These are phyloP conservation scores for Eptatretus burgeri DNA, from an alignment of 2,113 vertebrate genomes.

Conservation along the genomic window DNA sequence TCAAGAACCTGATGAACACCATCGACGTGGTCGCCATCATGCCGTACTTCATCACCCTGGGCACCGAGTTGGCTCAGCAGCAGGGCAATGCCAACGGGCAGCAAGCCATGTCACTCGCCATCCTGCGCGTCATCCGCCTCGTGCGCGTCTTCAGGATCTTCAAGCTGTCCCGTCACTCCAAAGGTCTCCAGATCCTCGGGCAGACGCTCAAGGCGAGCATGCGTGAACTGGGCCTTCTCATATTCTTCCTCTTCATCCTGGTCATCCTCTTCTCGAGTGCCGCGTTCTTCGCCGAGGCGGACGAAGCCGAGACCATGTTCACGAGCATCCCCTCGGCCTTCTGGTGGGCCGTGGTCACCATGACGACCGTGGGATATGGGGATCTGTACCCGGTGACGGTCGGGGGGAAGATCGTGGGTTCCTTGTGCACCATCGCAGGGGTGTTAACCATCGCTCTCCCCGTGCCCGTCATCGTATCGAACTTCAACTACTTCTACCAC, in stretches of 20 bases:
- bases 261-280: slow-evolving; percentile 97
- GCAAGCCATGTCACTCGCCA: slow-evolving; percentile 76
- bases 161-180: slow-evolving; percentile 86
- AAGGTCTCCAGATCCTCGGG: slow-evolving; percentile 89
- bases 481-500: slow-evolving; percentile 99
- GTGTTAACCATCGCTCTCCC: slow-evolving; percentile 92
- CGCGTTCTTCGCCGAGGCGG: slow-evolving; percentile 85
- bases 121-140: slow-evolving; percentile 77
- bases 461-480: slow-evolving; percentile 95
- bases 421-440: slow-evolving; percentile 81
- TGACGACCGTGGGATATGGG: slow-evolving; percentile 95
- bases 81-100: slow-evolving; percentile 27
- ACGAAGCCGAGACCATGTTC: slow-evolving; percentile 76
- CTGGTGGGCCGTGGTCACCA: slow-evolving; percentile 98
- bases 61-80: slow-evolving; percentile 67
- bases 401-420: slow-evolving; percentile 90
- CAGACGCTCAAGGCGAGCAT: slow-evolving; percentile 86
- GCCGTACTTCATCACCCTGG: slow-evolving; percentile 97
- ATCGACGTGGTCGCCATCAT: slow-evolving; percentile 97
- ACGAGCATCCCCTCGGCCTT: slow-evolving; percentile 96
- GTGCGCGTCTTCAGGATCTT: slow-evolving; percentile 93
- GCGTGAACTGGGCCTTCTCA: slow-evolving; percentile 80
- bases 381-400: slow-evolving; percentile 98
- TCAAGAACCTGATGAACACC: slow-evolving; percentile 93
- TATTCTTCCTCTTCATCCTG: slow-evolving; percentile 91